Percentiles rank a stretch among this genome's conserved stretches.
Conservation (phyloP, 2,888 invertebrate genomes). For the Palloptera scutellata region DNA sequence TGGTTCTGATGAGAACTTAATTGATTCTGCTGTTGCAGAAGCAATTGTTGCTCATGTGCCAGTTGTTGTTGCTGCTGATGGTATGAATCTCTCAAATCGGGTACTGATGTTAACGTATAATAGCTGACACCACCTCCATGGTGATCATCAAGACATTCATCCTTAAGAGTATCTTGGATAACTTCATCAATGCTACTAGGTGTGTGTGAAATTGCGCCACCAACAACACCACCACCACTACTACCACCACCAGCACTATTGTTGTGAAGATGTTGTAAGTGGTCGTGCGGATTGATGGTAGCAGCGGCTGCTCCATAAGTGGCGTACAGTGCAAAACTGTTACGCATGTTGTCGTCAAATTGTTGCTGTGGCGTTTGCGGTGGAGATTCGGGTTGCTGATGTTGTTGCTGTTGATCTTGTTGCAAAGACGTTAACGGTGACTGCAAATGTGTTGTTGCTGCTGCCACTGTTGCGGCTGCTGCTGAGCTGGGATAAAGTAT, state of each 20-base stretch:
- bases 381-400: conserved; percentile 35
- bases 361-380: conserved; percentile 39
- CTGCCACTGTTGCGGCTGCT: conserved; percentile 43
- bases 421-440: conserved; percentile 29
- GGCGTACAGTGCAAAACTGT: conserved; percentile 54
- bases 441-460: conserved; percentile 39
- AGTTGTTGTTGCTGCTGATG: conserved; percentile 36
- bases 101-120: conserved; percentile 58
- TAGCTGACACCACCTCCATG: conserved; percentile 54
- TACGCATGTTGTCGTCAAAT: conserved; percentile 54
- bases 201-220: conserved; percentile 43
- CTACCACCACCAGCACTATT: conserved; percentile 6
- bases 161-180: conserved; percentile 63
- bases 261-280: conserved; percentile 41
- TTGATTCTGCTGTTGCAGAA: conserved; percentile 42
- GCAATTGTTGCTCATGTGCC: conserved; percentile 42
- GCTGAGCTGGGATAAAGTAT: conserved; percentile 22
- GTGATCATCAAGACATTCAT: conserved; percentile 61
- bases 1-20: conserved; percentile 40
- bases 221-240: not conserved
- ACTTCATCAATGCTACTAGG: conserved; percentile 62
- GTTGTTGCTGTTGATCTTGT: conserved; percentile 40
- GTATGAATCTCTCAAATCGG: conserved; percentile 58
- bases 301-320: conserved; percentile 37
- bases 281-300: conserved; percentile 43